Evolutionary conservation across 1,140 invertebrate species (phyloP).

Genomic region (Sipha flava): DNA sequence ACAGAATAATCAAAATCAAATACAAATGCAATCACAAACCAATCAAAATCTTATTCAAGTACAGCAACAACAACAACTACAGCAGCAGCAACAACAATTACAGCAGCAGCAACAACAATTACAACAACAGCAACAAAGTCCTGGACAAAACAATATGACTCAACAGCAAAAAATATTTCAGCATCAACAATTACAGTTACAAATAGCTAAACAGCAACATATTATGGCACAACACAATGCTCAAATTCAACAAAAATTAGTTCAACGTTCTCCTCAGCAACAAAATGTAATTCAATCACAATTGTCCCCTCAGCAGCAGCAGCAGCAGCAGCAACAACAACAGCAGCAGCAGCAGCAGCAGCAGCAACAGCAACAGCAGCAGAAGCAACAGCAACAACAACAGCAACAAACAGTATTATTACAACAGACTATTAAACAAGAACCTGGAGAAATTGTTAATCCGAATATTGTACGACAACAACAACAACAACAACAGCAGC

Average conservation of each 20-base stretch:
- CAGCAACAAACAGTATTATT: constrained; percentile 5
- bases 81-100: constrained; percentile 37
- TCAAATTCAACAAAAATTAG: constrained; percentile 26
- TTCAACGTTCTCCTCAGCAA: constrained; percentile 18
- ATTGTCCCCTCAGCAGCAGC: constrained; percentile 13
- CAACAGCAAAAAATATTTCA: constrained; percentile 34
- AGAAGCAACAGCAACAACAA: constrained; percentile 5
- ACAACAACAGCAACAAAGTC: constrained; percentile 22
- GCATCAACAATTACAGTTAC: constrained; percentile 39
- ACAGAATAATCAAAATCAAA: constrained; percentile 35
- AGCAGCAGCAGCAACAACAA: no score
- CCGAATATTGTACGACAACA: constrained; percentile 7
- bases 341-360: constrained; percentile 23
- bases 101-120: constrained; percentile 36
- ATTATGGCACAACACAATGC: constrained; percentile 31
- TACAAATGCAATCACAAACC: constrained; percentile 33
- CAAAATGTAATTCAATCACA: constrained; percentile 23
- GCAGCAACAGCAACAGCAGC: neutral
- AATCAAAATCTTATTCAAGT: neutral
- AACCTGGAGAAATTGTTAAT: constrained; percentile 38
- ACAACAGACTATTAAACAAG: constrained; percentile 28
- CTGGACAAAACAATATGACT: constrained; percentile 32
- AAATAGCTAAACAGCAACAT: constrained; percentile 34
- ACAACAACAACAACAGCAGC: constrained; percentile 13
- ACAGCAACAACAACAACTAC: constrained; percentile 42